Percentiles rank a stretch among this genome's conserved stretches.
Conservation (phyloP, 1,140 invertebrate species). For the Orchestia grillus region DNA sequence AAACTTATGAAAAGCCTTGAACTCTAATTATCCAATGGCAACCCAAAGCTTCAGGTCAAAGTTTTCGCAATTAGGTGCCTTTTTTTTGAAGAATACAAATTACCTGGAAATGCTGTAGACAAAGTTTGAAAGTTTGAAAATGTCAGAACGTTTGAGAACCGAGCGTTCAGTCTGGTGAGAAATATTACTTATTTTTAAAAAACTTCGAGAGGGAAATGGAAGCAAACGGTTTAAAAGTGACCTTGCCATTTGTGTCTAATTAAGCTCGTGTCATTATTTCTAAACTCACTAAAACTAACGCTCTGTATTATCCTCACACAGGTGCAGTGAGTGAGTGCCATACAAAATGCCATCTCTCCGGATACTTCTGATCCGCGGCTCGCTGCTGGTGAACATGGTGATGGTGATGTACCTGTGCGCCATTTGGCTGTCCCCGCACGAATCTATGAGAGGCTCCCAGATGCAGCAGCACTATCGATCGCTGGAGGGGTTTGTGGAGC, state of each 20-base stretch:
- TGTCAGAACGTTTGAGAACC: no score
- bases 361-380: constrained; percentile 60
- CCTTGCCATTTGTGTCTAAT: background rate
- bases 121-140: no score
- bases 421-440: constrained; percentile 58
- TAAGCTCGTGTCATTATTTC: background rate
- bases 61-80: no score
- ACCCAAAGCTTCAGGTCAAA: no score
- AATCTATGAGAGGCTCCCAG: constrained; percentile 5
- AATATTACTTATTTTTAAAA: background rate
- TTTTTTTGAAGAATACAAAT: no score
- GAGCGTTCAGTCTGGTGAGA: no score
- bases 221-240: no score
- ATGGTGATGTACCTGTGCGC: constrained; percentile 63
- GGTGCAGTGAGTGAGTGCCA: constrained; percentile 27
- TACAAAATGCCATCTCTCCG: constrained; percentile 61
- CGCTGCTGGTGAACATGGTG: constrained; percentile 61
- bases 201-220: no score
- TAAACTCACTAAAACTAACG: background rate
- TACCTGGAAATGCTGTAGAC: no score
- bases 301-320: background rate
- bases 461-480: background rate
- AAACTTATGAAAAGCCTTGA: no score
- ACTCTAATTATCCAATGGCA: no score
- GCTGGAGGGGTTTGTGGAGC: background rate